A percentile compares a stretch with the other conserved stretches of the same genome.
Evolutionary conservation across 2,113 vertebrate species (phyloP).

Genomic region (Trachemys scripta): DNA sequence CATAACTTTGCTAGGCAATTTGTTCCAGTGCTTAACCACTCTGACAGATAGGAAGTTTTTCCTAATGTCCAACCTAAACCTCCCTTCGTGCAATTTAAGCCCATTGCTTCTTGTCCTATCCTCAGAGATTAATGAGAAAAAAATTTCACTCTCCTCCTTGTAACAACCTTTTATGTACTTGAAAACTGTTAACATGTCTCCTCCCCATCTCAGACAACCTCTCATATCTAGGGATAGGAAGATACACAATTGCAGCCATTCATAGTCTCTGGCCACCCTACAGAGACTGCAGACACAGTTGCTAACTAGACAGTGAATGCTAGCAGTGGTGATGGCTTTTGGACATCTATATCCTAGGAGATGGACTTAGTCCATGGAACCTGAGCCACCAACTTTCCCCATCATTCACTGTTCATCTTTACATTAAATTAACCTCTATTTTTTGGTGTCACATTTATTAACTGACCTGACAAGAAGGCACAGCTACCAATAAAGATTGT

Average conservation of each 20-base stretch:
- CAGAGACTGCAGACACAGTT: slow-evolving; percentile 14
- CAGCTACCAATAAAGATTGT: background rate
- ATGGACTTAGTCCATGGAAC: slow-evolving; percentile 13
- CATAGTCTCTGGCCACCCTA: background rate
- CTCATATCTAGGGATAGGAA: background rate
- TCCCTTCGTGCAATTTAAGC: background rate
- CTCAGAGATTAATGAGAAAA: background rate
- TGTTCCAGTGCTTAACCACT: background rate
- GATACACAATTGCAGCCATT: background rate
- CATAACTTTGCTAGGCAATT: background rate
- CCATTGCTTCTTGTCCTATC: background rate
- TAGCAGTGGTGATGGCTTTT: background rate
- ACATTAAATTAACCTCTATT: background rate
- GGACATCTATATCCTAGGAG: background rate
- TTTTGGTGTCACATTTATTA: background rate
- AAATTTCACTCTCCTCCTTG: background rate
- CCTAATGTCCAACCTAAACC: background rate
- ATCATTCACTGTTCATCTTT: background rate
- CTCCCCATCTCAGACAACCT: background rate
- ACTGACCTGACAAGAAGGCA: background rate
- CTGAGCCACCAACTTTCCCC: slow-evolving; percentile 33
- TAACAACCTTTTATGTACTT: background rate
- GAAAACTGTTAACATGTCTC: background rate
- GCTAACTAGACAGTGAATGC: background rate
- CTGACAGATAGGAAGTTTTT: background rate